Conservation (phyloP, 1,140 invertebrate genomes). For the Mya arenaria region DNA sequence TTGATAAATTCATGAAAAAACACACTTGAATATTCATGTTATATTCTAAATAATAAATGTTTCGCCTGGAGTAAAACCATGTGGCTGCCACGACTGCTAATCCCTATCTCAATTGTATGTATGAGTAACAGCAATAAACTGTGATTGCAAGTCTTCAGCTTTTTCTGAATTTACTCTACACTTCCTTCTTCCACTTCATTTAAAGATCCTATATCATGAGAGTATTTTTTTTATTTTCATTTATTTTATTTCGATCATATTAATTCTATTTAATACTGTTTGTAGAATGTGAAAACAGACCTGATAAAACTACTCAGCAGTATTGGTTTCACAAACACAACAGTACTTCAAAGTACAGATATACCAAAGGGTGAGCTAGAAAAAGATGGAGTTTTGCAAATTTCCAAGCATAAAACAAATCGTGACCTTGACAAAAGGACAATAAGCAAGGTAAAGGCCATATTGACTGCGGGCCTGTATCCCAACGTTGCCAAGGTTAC, state of each 20-base stretch:
- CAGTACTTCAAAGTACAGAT: background rate
- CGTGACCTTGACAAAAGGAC: conserved; percentile 57
- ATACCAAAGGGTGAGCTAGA: conserved; percentile 12
- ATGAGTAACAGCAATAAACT: too few species aligned
- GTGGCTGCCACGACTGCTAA: too few species aligned
- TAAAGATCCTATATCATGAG: too few species aligned
- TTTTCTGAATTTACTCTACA: too few species aligned
- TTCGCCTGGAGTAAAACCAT: too few species aligned
- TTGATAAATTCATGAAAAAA: too few species aligned
- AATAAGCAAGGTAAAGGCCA: conserved; percentile 75
- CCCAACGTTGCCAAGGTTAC: conserved; percentile 74
- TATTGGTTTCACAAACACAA: conserved; percentile 69
- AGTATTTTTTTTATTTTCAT: too few species aligned
- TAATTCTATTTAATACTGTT: conserved; percentile 48
- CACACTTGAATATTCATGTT: too few species aligned
- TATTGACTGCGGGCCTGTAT: conserved; percentile 78
- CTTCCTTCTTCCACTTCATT: too few species aligned
- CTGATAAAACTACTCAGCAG: conserved; percentile 72
- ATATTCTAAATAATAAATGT: too few species aligned
- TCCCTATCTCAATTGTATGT: too few species aligned
- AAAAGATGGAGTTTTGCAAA: conserved; percentile 63
- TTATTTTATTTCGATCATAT: background rate
- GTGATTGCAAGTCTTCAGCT: too few species aligned
- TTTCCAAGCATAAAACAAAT: conserved; percentile 56
- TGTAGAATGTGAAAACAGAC: conserved; percentile 77